These are phyloP conservation scores for Micronycteris hirsuta DNA, from an alignment of 2,113 vertebrate species.

Conservation along the genomic window DNA sequence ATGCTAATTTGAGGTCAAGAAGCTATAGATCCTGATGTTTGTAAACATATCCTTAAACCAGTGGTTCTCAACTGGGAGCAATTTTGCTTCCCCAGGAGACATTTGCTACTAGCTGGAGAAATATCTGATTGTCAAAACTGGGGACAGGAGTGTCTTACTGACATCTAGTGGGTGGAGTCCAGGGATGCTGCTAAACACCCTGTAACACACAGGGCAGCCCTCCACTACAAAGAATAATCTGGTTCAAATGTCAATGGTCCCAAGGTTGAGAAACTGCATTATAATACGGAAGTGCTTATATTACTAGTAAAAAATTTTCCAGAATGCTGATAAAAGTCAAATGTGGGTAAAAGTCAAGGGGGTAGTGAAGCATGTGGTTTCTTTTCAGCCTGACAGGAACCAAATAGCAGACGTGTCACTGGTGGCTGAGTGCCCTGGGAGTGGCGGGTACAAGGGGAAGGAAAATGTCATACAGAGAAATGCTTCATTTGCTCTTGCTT, in stretches of 20 bases:
- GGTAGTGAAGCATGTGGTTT: not conserved
- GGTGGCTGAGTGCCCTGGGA: not conserved
- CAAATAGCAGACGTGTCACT: not conserved
- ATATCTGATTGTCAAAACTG: not conserved
- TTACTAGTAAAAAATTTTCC: not conserved
- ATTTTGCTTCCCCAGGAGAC: not conserved
- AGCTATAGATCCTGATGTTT: not conserved
- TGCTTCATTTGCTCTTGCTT: not conserved
- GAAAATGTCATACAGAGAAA: slow-evolving; percentile 36
- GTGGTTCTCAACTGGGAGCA: not conserved
- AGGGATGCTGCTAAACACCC: not conserved
- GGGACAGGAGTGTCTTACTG: not conserved
- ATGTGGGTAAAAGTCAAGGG: too few species aligned
- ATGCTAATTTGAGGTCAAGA: not conserved
- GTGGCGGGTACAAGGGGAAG: not conserved
- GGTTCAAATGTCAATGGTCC: not conserved
- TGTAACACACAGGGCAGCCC: not conserved
- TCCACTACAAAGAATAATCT: not conserved
- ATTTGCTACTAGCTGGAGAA: not conserved
- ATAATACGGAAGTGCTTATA: not conserved
- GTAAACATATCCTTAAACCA: not conserved
- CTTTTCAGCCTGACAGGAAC: slow-evolving; percentile 22
- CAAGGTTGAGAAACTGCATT: not conserved
- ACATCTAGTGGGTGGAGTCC: not conserved
- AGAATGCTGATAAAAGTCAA: slow-evolving; percentile 34